These are phyloP conservation scores for Miichthys miiuy DNA, from an alignment of 2,797 vertebrate genomes.

Conservation along the genomic window DNA sequence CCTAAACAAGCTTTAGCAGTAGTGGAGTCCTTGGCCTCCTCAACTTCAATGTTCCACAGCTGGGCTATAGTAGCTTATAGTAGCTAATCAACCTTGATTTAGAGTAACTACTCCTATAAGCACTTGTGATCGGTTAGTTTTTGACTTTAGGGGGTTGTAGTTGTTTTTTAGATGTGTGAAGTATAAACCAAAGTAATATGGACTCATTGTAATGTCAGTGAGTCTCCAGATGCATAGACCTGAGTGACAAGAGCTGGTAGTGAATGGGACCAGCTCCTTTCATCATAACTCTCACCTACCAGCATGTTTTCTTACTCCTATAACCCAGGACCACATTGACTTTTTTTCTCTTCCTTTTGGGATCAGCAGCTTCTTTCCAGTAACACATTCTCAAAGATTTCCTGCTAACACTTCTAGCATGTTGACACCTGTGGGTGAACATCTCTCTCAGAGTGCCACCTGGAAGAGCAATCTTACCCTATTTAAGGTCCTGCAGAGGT, in stretches of 20 bases:
- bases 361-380: background rate
- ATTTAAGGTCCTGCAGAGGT: slow-evolving; percentile 18
- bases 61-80: no score
- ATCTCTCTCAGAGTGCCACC: slow-evolving; percentile 15
- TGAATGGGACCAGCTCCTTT: background rate
- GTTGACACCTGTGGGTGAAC: slow-evolving; percentile 8
- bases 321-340: background rate
- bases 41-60: background rate
- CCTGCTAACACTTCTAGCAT: background rate
- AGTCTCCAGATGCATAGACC: background rate
- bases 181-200: background rate
- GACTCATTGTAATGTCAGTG: background rate
- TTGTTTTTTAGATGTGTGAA: background rate
- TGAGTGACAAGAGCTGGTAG: background rate
- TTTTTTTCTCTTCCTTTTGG: background rate
- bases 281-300: background rate
- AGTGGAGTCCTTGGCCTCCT: background rate
- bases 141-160: background rate
- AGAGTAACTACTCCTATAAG: background rate
- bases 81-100: no score
- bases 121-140: background rate
- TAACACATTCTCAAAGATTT: slow-evolving; percentile 8
- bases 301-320: background rate
- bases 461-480: slow-evolving; percentile 31
- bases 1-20: background rate